phyloP scores from a whole-genome alignment of 2,888 invertebrate genomes.

The Hirudinaria manillensis region DNA sequence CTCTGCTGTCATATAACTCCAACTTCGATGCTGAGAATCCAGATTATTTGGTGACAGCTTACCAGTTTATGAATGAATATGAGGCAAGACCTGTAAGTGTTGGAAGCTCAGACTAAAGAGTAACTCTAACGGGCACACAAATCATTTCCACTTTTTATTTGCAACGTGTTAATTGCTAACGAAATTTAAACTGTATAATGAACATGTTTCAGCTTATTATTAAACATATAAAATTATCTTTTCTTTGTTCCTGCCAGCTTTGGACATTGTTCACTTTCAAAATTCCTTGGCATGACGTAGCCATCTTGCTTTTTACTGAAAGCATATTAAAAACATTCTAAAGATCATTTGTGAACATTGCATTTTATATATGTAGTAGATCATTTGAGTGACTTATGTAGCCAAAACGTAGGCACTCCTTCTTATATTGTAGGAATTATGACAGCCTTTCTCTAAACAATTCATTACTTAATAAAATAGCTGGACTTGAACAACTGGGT shows the following conservation, averaged over 20 bases:
- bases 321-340: conserved; percentile 35
- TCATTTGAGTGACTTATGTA: no score
- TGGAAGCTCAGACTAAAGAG: conserved; percentile 17
- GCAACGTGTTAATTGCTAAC: no score
- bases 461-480: background rate
- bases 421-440: no score
- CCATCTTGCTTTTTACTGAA: conserved; percentile 54
- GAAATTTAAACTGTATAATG: no score
- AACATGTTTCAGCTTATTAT: no score
- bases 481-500: no score
- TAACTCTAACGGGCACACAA: no score
- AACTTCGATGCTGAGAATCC: conserved; percentile 25
- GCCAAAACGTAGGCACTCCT: no score
- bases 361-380: no score
- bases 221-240: background rate
- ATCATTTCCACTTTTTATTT: no score
- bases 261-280: conserved; percentile 52
- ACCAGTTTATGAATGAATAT: conserved; percentile 21
- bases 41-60: conserved; percentile 19
- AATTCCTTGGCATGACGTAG: conserved; percentile 53
- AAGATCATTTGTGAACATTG: background rate
- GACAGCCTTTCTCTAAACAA: background rate
- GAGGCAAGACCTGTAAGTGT: conserved; percentile 19
- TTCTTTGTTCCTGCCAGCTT: conserved; percentile 41
- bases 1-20: conserved; percentile 20